These are phyloP conservation scores for Clistopyga incitator DNA, from an alignment of 2,888 invertebrate species.

Conservation along the genomic window DNA sequence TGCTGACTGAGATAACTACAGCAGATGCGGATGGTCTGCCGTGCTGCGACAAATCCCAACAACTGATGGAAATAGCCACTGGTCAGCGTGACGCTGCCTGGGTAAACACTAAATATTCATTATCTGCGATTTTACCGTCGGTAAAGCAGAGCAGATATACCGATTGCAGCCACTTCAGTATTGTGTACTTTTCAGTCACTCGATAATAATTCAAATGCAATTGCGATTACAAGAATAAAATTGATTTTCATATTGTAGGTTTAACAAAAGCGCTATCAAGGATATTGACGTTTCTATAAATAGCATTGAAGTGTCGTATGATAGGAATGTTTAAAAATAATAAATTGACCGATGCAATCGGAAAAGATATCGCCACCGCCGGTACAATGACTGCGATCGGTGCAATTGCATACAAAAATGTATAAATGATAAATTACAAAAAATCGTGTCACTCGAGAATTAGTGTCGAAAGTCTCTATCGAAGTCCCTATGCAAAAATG, in stretches of 20 bases:
- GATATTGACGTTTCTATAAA: neutral
- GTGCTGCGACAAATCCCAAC: neutral
- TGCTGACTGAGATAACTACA: neutral
- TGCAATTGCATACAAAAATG: neutral
- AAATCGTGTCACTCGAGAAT: neutral
- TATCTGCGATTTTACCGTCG: conserved; percentile 10
- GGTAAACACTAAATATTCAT: neutral
- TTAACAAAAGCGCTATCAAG: neutral
- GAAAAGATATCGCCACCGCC: neutral
- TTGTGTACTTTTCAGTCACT: neutral
- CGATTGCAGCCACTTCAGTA: neutral
- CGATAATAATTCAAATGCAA: neutral
- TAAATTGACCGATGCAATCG: neutral
- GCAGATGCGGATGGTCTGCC: neutral
- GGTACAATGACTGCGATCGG: conserved; percentile 15
- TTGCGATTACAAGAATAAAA: neutral
- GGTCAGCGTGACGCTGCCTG: conserved; percentile 18
- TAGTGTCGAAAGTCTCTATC: neutral
- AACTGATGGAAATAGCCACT: conserved; percentile 33
- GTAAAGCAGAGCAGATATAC: conserved; percentile 29
- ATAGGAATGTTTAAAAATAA: neutral
- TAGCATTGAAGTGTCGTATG: neutral
- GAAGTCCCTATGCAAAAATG: too few relatives aligned
- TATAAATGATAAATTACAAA: neutral
- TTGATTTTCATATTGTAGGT: neutral